Evolutionary conservation across 2,797 vertebrate genomes (phyloP), one percentile per base, ranked within the genome.

Genomic region (Limosa lapponica): DNA sequence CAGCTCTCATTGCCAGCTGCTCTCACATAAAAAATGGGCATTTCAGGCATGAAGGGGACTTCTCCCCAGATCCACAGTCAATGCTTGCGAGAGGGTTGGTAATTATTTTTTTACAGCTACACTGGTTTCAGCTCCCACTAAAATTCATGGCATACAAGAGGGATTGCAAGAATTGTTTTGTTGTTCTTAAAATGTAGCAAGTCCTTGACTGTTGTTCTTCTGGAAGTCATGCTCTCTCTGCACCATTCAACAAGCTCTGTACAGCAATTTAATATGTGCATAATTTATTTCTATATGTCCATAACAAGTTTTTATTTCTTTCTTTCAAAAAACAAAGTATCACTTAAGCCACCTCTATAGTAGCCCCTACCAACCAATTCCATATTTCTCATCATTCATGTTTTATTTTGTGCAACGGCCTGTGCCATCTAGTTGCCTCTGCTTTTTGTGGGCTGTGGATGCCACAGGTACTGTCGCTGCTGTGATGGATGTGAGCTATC

Each of bases 401-500:
- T 69, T 75, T 83, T 69, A 41, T 65, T 88, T 65, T 91, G 19
- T 83, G 49, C 46, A 91, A 36, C 55, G 57, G 49, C 13, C 13
- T 46, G 11, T 79, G 70, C 30, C 46, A 51, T 28, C 48, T 46
- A 36, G 39, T 62, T 94, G 75, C 24, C 34, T 85, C 64, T 59
- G 27, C 11, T 87, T 90, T 20, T 88, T 0, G 3, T 39, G 34
- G 34, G 37, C 44, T 75, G 17, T 55, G 82, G 64, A 74, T 82
- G 81, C 78, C 85, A 28, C n/a, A 49, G 66, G 43, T 89, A 10
- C 78, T 85, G 90, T 74, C 87, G 55, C 2, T 3, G 62, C n/a
- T 48, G 43, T 86, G 95, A 94, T 75, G 82, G 75, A 95, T 95
- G 89, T 37, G 62, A 96, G 46, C 58, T 86, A 37, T 94, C 82